phyloP scores from a whole-genome alignment of 2,797 vertebrate genomes.

The Chloroceryle amazona region DNA sequence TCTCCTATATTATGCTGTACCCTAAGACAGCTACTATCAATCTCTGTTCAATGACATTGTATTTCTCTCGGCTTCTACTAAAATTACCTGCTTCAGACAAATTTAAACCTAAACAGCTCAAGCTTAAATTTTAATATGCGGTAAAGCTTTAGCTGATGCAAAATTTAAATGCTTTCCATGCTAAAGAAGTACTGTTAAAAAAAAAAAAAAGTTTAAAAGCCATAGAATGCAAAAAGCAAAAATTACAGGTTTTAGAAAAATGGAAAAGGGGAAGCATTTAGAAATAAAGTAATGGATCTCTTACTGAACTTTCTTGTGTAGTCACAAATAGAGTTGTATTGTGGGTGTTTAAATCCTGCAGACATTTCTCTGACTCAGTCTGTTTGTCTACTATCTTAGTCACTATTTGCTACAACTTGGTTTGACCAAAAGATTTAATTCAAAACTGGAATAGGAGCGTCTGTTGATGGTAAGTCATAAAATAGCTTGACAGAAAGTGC shows the following conservation, averaged over 20 bases:
- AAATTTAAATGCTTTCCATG: background rate
- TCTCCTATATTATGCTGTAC: constrained; percentile 16
- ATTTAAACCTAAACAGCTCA: background rate
- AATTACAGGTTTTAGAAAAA: background rate
- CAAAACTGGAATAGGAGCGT: background rate
- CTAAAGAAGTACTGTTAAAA: background rate
- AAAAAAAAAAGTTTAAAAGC: background rate
- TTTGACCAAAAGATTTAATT: background rate
- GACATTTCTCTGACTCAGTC: background rate
- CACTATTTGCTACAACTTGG: background rate
- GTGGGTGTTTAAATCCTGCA: background rate
- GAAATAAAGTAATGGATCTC: background rate
- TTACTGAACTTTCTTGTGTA: background rate
- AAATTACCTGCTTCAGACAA: constrained; percentile 25
- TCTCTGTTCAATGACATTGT: background rate
- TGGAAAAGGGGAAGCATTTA: background rate
- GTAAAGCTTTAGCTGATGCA: background rate
- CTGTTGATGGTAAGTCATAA: background rate
- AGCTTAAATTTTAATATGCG: background rate
- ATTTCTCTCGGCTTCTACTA: constrained; percentile 23
- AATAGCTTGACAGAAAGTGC: background rate
- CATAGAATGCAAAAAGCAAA: background rate
- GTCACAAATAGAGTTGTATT: background rate
- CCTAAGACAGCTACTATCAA: constrained; percentile 2
- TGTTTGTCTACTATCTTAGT: background rate